A percentile compares a stretch with the other conserved stretches of the same genome.
phyloP scores from a whole-genome alignment of 2,113 vertebrate genomes.

The Scortum barcoo region DNA sequence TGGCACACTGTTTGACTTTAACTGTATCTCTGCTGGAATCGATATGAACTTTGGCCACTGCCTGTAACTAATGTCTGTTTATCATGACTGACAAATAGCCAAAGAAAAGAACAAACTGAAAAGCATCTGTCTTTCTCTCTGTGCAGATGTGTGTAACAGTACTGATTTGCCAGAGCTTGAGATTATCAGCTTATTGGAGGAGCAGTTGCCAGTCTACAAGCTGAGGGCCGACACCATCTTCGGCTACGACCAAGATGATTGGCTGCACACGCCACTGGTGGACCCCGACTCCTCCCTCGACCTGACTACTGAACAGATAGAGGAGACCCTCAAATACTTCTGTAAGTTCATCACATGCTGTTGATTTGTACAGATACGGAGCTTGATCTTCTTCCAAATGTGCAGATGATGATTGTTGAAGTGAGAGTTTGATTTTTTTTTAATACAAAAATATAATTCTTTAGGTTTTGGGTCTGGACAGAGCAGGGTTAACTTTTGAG shows the following conservation, averaged over 20 bases:
- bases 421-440: background rate
- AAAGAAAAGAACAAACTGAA: background rate
- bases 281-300: constrained; percentile 90
- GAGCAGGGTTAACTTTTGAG: too few relatives aligned
- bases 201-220: constrained; percentile 97
- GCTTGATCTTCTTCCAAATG: background rate
- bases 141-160: constrained; percentile 97
- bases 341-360: constrained; percentile 86
- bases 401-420: background rate
- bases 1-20: too few relatives aligned
- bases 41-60: background rate
- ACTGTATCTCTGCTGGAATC: background rate
- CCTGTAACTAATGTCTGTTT: background rate
- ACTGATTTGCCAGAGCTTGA: constrained; percentile 98
- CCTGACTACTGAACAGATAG: constrained; percentile 96
- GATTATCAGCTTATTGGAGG: constrained; percentile 98
- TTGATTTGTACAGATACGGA: background rate
- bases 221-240: constrained; percentile 97
- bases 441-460: background rate
- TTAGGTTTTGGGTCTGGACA: too few relatives aligned
- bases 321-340: constrained; percentile 99
- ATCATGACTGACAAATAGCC: background rate
- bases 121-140: constrained; percentile 33
- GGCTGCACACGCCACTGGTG: constrained; percentile 96
- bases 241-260: constrained; percentile 98